A percentile compares a stretch with the other conserved stretches of the same genome.
phyloP scores from a whole-genome alignment of 1,140 invertebrate species.

The Papilio machaon region DNA sequence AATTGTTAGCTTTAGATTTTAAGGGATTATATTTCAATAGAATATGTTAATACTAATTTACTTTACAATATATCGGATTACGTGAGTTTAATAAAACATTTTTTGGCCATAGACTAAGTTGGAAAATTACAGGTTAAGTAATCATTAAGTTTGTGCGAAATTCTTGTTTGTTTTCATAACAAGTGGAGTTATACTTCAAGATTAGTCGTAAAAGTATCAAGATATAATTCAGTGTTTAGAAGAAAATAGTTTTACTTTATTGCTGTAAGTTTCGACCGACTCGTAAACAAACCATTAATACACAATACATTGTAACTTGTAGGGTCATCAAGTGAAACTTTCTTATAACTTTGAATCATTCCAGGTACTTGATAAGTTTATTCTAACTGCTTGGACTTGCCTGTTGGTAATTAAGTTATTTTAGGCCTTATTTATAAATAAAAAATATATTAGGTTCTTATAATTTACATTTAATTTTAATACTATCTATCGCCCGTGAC shows the following conservation, averaged over 20 bases:
- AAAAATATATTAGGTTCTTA: not conserved
- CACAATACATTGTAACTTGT: conserved; percentile 12
- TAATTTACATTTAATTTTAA: no score
- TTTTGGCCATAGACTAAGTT: no score
- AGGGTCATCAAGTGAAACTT: not conserved
- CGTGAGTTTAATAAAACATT: no score
- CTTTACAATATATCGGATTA: no score
- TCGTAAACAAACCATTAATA: conserved; percentile 18
- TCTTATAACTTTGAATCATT: conserved; percentile 1
- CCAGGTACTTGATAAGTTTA: conserved; percentile 16
- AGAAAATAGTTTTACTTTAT: not conserved
- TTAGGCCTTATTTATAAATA: not conserved
- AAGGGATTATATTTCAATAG: no score
- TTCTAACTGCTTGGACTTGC: not conserved
- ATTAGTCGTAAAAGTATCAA: not conserved
- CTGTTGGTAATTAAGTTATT: not conserved
- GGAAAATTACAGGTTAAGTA: no score
- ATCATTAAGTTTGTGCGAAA: no score
- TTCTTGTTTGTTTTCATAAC: not conserved
- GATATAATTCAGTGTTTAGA: not conserved
- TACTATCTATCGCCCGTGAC: no score
- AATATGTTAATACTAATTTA: no score
- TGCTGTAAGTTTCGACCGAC: not conserved
- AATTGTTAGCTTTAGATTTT: no score
- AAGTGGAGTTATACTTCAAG: not conserved